A percentile compares a stretch with the other conserved stretches of the same genome.
phyloP scores from a whole-genome alignment of 1,140 invertebrate genomes.

The Ephestia elutella region DNA sequence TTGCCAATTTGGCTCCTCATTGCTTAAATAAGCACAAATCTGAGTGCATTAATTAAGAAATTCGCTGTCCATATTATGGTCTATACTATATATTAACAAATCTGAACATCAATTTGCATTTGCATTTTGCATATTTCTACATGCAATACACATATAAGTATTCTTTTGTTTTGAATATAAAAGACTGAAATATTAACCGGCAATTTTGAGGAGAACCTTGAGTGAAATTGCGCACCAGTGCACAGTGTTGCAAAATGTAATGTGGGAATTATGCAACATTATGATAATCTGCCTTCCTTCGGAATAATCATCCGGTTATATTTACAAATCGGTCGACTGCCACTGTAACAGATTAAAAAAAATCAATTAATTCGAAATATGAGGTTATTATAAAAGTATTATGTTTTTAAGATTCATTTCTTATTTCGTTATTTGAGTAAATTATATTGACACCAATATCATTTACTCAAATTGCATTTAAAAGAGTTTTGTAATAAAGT shows the following conservation, averaged over 20 bases:
- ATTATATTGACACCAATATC: no score
- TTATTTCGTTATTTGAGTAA: no score
- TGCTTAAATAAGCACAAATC: background rate
- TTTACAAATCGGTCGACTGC: conserved; percentile 14
- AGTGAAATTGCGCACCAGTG: background rate
- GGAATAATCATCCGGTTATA: background rate
- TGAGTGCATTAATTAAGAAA: background rate
- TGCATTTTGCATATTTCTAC: no score
- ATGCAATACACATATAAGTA: no score
- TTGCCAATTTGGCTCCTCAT: conserved; percentile 1
- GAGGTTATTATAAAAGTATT: conserved; percentile 13
- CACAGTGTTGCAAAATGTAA: background rate
- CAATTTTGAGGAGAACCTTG: conserved; percentile 2
- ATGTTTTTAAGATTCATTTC: no score
- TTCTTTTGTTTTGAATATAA: no score
- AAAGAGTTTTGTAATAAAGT: background rate
- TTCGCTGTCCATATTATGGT: background rate
- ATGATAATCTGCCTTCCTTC: background rate
- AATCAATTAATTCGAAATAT: no score
- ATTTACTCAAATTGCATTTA: no score
- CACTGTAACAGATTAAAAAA: no score
- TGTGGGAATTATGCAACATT: background rate
- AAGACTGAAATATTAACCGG: background rate
- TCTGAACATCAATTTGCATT: background rate
- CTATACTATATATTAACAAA: background rate